Conservation (phyloP, 2,113 vertebrate species). For the Lepisosteus oculatus region DNA sequence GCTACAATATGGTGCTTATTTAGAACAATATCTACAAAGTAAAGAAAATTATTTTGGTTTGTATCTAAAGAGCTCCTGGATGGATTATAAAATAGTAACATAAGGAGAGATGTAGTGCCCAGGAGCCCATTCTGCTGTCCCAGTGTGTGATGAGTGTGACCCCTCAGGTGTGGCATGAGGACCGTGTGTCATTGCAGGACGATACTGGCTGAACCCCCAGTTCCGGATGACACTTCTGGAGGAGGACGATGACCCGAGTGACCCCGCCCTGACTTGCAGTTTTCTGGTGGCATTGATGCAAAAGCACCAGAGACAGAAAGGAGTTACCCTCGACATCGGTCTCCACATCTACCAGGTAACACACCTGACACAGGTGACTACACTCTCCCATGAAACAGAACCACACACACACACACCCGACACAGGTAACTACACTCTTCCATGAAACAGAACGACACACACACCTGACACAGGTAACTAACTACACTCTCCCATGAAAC, state of each 20-base stretch:
- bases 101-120: too few species aligned
- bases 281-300: conserved; percentile 71
- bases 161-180: too few species aligned
- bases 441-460: not conserved
- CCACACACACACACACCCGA: not conserved
- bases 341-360: conserved; percentile 58
- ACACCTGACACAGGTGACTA: conserved; percentile 25
- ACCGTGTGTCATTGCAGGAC: conserved; percentile 26
- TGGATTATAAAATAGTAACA: too few species aligned
- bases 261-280: conserved; percentile 47
- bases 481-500: not conserved
- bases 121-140: too few species aligned
- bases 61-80: too few species aligned
- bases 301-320: conserved; percentile 54
- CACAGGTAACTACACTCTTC: not conserved
- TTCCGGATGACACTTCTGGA: conserved; percentile 51
- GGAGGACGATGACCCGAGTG: conserved; percentile 29
- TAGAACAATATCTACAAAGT: too few species aligned
- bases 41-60: too few species aligned
- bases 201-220: conserved; percentile 65
- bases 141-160: too few species aligned
- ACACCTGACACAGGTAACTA: not conserved
- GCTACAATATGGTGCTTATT: too few species aligned
- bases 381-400: not conserved
- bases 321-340: conserved; percentile 32